These are phyloP conservation scores for Beroe forskalii DNA, from an alignment of 37 sponge, comb jelly and placozoan genomes.

Conservation along the genomic window DNA sequence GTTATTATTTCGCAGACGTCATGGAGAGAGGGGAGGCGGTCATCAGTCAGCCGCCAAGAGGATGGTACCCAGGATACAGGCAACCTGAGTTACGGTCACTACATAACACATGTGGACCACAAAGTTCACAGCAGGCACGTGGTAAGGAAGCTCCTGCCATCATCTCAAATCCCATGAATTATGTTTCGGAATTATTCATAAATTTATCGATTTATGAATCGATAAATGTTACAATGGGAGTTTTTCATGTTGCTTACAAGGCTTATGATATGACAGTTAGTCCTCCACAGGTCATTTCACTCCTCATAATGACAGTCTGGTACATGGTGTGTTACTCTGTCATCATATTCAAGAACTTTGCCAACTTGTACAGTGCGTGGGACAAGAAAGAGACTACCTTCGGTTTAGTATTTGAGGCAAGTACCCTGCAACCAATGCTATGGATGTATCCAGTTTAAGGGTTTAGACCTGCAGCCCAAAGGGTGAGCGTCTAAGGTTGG, in stretches of 20 bases:
- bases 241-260: no score
- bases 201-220: no score
- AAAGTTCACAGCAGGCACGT: constrained; percentile 54
- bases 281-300: constrained; percentile 16
- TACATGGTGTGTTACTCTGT: constrained; percentile 53
- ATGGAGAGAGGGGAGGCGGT: no score
- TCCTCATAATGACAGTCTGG: constrained; percentile 41
- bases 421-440: neutral
- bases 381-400: neutral
- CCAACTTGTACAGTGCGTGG: neutral
- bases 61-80: neutral
- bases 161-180: no score
- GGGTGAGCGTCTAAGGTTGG: no score
- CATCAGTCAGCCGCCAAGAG: no score
- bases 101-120: constrained; percentile 18
- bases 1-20: no score
- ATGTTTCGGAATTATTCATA: no score
- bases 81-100: neutral
- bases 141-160: constrained; percentile 7
- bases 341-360: constrained; percentile 32
- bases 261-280: no score
- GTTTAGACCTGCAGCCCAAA: no score
- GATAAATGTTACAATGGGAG: no score
- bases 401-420: neutral
- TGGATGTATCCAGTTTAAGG: neutral